phyloP scores from a whole-genome alignment of 2,888 invertebrate genomes.

The Lepeophtheirus nordmannii region DNA sequence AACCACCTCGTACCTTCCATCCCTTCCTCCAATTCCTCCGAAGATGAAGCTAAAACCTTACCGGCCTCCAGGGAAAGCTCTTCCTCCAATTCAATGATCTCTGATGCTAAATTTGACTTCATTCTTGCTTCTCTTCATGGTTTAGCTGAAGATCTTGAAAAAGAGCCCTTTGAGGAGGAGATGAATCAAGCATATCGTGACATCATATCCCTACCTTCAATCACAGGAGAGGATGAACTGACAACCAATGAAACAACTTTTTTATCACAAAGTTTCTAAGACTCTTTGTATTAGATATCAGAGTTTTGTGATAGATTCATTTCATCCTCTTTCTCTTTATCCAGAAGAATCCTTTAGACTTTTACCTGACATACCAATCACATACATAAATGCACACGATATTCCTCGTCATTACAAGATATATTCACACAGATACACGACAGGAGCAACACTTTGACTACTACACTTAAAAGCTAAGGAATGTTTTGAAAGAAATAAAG shows the following conservation, averaged over 20 bases:
- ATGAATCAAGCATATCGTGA: background rate
- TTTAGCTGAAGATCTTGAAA: background rate
- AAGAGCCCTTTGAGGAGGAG: background rate
- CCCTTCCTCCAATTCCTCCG: background rate
- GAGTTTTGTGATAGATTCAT: no score
- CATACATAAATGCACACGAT: no score
- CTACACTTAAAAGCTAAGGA: no score
- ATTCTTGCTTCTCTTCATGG: slow-evolving; percentile 1
- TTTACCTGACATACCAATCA: no score
- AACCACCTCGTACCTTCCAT: no score
- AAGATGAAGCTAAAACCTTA: background rate
- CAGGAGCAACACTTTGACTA: no score
- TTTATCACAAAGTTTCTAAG: background rate
- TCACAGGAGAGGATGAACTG: slow-evolving; percentile 5
- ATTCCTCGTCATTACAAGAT: no score
- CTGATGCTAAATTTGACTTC: background rate
- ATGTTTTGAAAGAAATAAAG: no score
- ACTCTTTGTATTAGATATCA: no score
- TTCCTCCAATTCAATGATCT: background rate
- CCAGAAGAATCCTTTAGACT: no score
- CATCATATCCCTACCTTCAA: background rate
- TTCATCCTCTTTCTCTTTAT: no score
- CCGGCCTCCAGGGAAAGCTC: background rate
- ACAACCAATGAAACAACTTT: background rate
- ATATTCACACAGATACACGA: no score